A percentile compares a stretch with the other conserved stretches of the same genome.
Conservation (phyloP, 2,888 invertebrate genomes). For the Caenorhabditis sp. region DNA sequence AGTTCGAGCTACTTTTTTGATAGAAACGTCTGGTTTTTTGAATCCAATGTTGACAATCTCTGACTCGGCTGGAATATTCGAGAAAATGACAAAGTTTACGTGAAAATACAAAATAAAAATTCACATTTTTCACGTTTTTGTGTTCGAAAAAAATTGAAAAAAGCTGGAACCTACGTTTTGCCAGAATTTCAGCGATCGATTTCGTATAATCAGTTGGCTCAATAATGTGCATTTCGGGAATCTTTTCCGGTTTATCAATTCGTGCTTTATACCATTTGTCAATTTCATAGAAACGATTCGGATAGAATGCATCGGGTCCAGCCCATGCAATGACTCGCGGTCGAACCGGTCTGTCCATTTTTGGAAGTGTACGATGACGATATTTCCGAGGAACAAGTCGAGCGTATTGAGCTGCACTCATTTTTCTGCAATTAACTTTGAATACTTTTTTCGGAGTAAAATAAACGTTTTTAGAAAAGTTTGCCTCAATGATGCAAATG, state of each 20-base stretch:
- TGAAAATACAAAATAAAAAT: neutral
- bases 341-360: conserved; percentile 61
- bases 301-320: conserved; percentile 67
- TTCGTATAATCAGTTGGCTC: conserved; percentile 60
- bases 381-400: conserved; percentile 54
- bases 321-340: conserved; percentile 69
- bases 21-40: conserved; percentile 28
- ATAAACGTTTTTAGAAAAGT: too few relatives aligned
- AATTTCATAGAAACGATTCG: conserved; percentile 68
- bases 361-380: conserved; percentile 59
- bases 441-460: too few relatives aligned
- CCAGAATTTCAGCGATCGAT: conserved; percentile 51
- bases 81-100: too few relatives aligned
- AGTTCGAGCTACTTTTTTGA: conserved; percentile 14
- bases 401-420: conserved; percentile 56
- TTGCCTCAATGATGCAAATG: too few relatives aligned
- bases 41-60: conserved; percentile 63
- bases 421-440: conserved; percentile 12
- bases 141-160: neutral
- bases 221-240: conserved; percentile 65
- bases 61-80: conserved; percentile 36
- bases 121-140: neutral
- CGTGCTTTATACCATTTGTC: conserved; percentile 71
- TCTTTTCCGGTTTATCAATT: conserved; percentile 65
- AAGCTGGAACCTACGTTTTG: conserved; percentile 28